Evolutionary conservation across 2,797 vertebrate genomes (phyloP), one percentile per base, ranked within the genome.

Genomic region (Orestias chungarensis): DNA sequence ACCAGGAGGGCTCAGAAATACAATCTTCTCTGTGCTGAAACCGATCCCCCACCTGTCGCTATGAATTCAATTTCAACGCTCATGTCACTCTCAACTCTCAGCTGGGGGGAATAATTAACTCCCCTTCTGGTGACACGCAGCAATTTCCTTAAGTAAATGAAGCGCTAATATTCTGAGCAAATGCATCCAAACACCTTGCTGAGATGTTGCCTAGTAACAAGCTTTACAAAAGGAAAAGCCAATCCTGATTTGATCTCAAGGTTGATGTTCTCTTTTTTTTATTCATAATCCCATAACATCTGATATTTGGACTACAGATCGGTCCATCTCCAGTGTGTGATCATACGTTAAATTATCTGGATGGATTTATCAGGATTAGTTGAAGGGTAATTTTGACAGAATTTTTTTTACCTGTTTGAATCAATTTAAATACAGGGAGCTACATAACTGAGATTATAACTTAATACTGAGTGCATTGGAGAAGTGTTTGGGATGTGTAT

Each of bases 61-160:
- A n/a, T 54, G 62, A 80, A 86, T 86, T 82, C 80, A 73, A 80
- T 81, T 75, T 78, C 67, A 68, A 23, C 1, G 42, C 29, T 27
- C 12, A 33, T 14, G 68, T 69, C 79, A 68, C 62, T 81, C 81
- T 76, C 46, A 3, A 35, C 64, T 72, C 85, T 71, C 74, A 78
- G 78, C 62, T 23, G 80, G 61, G 81, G 75, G 68, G 77, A 82
- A 83, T 86, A 82, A 90, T 88, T 85, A 87, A 76, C 75, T 79
- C 75, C 42, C 79, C 43, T 73, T 76, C 73, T 80, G 46, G n/a
- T 74, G 69, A 86, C 84, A 84, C 75, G 80, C 67, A 73, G 81
- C 74, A 78, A 83, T 85, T 88, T 88, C 86, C 81, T 82, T 80
- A 86, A 88, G 83, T 76, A 90, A 89, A 90, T 83, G 78, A 87